Evolutionary conservation across 2,113 vertebrate species (phyloP), one percentile per base, ranked within the genome.

Genomic region (Psittacara wagleri): DNA sequence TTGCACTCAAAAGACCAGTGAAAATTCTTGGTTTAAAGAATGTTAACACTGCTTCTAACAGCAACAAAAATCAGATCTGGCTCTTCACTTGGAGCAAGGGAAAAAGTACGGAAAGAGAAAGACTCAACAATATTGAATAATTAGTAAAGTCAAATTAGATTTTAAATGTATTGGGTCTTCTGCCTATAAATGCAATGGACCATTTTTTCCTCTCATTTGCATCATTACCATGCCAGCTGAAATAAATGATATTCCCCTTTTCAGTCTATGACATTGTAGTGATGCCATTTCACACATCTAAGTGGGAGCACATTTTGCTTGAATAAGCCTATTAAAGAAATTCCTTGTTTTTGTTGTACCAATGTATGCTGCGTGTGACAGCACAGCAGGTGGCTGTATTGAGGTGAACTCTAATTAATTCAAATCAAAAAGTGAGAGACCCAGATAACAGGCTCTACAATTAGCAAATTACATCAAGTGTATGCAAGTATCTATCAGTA

Each of bases 361-460:
- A 59, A 79, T 55, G 39, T 67, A 75, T 11, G 51, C 95, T 85
- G 68, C 7, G 11, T 76, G 61, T 96, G 95, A 95, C 93, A 95
- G 92, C 97, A 95, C 61, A 77, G 90, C 92, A 96, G 94, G 96
- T 93, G 96, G 94, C 88, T 96, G 75, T 84, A 96, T 68, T 19
- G 92, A 97, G 96, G 94, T 97, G 93, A 96, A 94, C 95, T 93
- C 97, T 96, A 98, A 98, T 98, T 98, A 98, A 97, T 97, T 97
- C 89, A 90, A 96, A 98, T 97, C 95, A 97, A 94, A 97, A 95
- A 98, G 86, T 87, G 89, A 97, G 96, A 97, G 93, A 97, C 92
- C 78, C 41, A 41, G 85, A 89, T 96, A 96, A 98, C 95, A 96
- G 98, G 97, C 96, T 96, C 88, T 96, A 94, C 98, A 98, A 98